phyloP scores from a whole-genome alignment of 2,888 invertebrate species.

The Charanyca ferruginea region DNA sequence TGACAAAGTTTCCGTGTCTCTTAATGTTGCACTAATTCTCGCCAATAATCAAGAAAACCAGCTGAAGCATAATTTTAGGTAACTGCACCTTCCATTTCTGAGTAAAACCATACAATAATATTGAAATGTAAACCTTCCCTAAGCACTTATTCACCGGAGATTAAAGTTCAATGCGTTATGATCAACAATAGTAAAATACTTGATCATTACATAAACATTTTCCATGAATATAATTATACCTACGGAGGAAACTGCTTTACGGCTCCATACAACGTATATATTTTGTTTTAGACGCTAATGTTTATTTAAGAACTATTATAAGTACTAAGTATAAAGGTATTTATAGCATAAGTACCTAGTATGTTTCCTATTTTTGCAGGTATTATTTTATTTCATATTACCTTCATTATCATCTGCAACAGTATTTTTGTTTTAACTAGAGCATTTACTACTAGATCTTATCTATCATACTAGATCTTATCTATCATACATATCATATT shows the following conservation, averaged over 20 bases:
- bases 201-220: conserved; percentile 61
- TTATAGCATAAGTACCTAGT: no score
- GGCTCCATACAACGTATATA: conserved; percentile 31
- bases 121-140: conserved; percentile 47
- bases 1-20: no score
- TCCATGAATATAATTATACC: conserved; percentile 63
- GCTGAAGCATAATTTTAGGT: no score
- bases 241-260: conserved; percentile 50
- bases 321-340: background rate
- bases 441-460: no score
- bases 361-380: no score
- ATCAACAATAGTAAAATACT: conserved; percentile 63
- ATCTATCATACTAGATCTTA: no score
- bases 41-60: no score
- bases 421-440: no score
- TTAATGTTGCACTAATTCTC: no score
- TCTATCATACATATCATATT: no score
- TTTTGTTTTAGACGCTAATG: conserved; percentile 60
- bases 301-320: conserved; percentile 48
- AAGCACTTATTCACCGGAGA: conserved; percentile 58
- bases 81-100: conserved; percentile 9
- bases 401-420: no score
- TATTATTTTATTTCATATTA: no score
- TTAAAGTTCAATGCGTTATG: conserved; percentile 66
- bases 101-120: conserved; percentile 10